Conservation (phyloP, 2,113 vertebrate genomes). For the Cochlearius cochlearius region DNA sequence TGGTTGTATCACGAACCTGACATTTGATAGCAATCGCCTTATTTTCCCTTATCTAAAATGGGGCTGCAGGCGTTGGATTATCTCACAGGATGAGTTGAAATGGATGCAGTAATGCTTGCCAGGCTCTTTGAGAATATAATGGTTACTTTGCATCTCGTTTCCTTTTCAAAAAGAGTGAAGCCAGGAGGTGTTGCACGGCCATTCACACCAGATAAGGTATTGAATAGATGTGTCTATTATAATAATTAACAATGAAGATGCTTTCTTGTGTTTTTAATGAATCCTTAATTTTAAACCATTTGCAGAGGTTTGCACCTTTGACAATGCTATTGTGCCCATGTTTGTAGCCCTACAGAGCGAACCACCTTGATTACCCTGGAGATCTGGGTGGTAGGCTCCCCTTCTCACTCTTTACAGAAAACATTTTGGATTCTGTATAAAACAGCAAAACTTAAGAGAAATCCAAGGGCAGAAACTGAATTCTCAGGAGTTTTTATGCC, state of each 20-base stretch:
- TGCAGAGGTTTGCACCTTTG: neutral
- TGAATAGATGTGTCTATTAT: neutral
- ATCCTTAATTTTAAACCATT: neutral
- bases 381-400: neutral
- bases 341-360: neutral
- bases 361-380: neutral
- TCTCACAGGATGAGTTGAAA: neutral
- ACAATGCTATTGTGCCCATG: neutral
- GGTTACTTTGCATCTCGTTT: conserved; percentile 42
- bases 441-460: neutral
- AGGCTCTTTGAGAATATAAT: conserved; percentile 10
- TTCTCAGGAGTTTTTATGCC: neutral
- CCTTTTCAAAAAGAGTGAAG: neutral
- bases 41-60: neutral
- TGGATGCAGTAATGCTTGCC: neutral
- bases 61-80: neutral
- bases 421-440: neutral
- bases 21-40: neutral
- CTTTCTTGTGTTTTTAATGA: neutral
- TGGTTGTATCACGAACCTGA: neutral
- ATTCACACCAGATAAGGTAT: conserved; percentile 40
- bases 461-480: neutral
- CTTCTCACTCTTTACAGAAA: neutral
- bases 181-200: neutral
- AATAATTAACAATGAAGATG: neutral